Percentiles rank a stretch among this genome's conserved stretches.
Evolutionary conservation across 2,888 invertebrate genomes (phyloP).

Genomic region (Rhyacophila evoluta): DNA sequence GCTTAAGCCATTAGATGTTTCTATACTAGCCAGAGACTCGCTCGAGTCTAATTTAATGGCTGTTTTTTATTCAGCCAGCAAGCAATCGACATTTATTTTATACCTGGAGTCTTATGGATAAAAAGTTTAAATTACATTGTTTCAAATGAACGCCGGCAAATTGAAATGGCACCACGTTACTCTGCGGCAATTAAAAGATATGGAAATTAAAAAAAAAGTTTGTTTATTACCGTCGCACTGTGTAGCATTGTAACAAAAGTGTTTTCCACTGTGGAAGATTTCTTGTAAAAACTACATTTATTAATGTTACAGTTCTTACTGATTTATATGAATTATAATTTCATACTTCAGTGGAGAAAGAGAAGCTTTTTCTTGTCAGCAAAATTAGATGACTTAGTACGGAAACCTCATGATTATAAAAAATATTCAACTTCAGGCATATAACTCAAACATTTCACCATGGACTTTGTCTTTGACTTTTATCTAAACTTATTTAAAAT

Average conservation of each 20-base stretch:
- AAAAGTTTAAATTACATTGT: conserved; percentile 24
- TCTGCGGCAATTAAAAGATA: conserved; percentile 1
- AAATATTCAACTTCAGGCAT: too few species aligned
- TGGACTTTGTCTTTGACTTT: too few species aligned
- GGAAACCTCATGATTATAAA: too few species aligned
- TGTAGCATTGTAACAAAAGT: background rate
- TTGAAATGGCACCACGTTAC: conserved; percentile 15
- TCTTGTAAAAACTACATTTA: too few species aligned
- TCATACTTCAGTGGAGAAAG: too few species aligned
- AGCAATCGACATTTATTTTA: conserved; percentile 17
- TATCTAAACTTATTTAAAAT: too few species aligned
- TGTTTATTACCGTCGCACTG: background rate
- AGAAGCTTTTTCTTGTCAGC: too few species aligned
- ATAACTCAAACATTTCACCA: too few species aligned
- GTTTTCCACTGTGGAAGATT: background rate
- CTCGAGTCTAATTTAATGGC: conserved; percentile 12
- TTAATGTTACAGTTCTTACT: too few species aligned
- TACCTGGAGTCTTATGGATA: conserved; percentile 7
- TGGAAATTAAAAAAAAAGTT: background rate
- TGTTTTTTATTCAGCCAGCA: conserved; percentile 34
- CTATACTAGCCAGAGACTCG: background rate
- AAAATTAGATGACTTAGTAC: too few species aligned
- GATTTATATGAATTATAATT: too few species aligned
- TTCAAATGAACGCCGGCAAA: conserved; percentile 8
- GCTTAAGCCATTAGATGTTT: conserved; percentile 23